Percentiles rank a stretch among this genome's conserved stretches.
Evolutionary conservation across 2,797 vertebrate genomes (phyloP).

Genomic region (Karalla daura): DNA sequence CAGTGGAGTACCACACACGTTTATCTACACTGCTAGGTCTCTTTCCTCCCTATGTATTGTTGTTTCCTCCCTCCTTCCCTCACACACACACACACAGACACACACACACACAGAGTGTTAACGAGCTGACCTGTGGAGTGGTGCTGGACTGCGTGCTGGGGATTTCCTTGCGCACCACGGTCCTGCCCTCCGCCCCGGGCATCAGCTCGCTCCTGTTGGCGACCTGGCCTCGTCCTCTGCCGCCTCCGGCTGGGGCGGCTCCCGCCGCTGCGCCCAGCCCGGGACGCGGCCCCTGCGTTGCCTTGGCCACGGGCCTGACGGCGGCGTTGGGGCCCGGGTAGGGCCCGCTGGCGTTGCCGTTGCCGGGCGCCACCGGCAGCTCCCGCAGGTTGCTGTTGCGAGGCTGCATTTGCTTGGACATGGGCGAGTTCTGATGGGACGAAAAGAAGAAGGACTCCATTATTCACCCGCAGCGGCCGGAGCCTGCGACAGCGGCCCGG

Average conservation of each 20-base stretch:
- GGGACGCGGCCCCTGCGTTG: slow-evolving; percentile 72
- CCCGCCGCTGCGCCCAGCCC: slow-evolving; percentile 70
- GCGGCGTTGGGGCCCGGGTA: slow-evolving; percentile 84
- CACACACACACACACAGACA: too few species aligned
- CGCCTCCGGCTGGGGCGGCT: slow-evolving; percentile 61
- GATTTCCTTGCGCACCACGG: slow-evolving; percentile 81
- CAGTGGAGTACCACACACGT: neutral
- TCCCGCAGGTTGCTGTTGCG: slow-evolving; percentile 97
- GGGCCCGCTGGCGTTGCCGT: slow-evolving; percentile 80
- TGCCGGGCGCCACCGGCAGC: slow-evolving; percentile 91
- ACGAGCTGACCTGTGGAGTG: slow-evolving; percentile 66
- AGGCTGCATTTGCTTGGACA: slow-evolving; percentile 88
- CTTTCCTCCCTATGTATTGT: too few species aligned
- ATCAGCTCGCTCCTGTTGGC: slow-evolving; percentile 55
- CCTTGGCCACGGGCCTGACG: slow-evolving; percentile 82
- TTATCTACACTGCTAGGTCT: slow-evolving; percentile 11
- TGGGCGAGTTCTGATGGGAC: slow-evolving; percentile 81
- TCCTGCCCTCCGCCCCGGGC: slow-evolving; percentile 69
- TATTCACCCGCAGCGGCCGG: too few species aligned
- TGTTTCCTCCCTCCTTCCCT: too few species aligned
- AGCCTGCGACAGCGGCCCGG: too few species aligned
- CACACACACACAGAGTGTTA: too few species aligned
- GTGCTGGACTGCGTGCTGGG: slow-evolving; percentile 36
- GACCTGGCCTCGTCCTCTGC: slow-evolving; percentile 75
- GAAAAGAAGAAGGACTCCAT: too few species aligned